phyloP scores from a whole-genome alignment of 2,113 vertebrate species.

The Sinosuthora webbiana region DNA sequence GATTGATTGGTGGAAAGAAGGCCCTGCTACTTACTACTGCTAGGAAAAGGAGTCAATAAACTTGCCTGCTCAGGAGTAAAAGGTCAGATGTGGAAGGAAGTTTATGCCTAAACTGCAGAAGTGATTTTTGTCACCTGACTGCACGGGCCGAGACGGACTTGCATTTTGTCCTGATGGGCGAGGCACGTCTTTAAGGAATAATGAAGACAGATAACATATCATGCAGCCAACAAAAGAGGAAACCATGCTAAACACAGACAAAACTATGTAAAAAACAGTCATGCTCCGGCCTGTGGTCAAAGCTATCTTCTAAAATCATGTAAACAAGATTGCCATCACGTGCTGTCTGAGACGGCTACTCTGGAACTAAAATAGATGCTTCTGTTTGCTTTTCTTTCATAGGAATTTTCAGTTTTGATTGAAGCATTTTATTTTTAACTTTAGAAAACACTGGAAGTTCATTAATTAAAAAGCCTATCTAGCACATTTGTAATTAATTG shows the following conservation, averaged over 20 bases:
- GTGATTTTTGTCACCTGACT: neutral
- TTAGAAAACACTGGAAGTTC: neutral
- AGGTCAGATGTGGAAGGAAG: neutral
- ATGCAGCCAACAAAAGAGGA: neutral
- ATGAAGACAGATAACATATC: neutral
- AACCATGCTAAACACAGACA: neutral
- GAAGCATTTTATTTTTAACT: slow-evolving; percentile 8
- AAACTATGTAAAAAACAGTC: neutral
- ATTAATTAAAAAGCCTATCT: slow-evolving; percentile 11
- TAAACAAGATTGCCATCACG: slow-evolving; percentile 21
- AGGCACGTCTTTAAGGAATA: neutral
- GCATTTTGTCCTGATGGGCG: neutral
- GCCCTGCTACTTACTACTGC: neutral
- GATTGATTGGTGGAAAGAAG: slow-evolving; percentile 55
- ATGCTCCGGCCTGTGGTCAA: neutral
- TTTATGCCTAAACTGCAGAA: neutral
- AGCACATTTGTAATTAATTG: slow-evolving; percentile 1
- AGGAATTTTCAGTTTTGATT: neutral
- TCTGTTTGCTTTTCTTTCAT: neutral
- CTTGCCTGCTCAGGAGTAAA: slow-evolving; percentile 35
- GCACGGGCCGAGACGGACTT: neutral
- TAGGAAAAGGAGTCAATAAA: slow-evolving; percentile 58
- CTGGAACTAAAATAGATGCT: neutral
- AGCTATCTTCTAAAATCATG: neutral
- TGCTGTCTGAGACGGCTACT: neutral